Evolutionary conservation across 1,140 invertebrate species (phyloP).

Genomic region (Harpegnathos saltator): DNA sequence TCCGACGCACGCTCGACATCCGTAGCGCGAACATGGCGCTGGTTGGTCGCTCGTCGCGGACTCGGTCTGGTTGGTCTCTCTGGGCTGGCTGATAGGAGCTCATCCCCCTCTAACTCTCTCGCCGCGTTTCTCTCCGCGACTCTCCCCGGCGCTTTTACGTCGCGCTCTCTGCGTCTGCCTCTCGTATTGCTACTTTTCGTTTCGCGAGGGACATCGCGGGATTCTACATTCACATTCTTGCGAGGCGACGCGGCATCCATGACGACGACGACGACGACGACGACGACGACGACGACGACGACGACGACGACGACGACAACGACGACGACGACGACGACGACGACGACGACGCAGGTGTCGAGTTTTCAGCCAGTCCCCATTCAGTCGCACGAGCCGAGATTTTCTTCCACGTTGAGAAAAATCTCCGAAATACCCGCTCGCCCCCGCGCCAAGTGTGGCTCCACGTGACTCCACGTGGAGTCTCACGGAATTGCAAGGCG

Average conservation of each 20-base stretch:
- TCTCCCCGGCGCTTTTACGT: not conserved
- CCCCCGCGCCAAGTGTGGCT: not conserved
- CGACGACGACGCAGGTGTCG: too few species aligned
- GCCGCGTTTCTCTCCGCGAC: conserved; percentile 15
- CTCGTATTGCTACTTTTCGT: not conserved
- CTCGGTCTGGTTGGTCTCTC: conserved; percentile 65
- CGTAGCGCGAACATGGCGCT: conserved; percentile 61
- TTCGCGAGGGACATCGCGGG: too few species aligned
- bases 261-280: too few species aligned
- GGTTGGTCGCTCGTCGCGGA: conserved; percentile 60
- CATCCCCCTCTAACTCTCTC: conserved; percentile 59
- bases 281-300: too few species aligned
- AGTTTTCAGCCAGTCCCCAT: too few species aligned
- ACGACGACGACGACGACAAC: too few species aligned
- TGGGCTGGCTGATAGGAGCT: conserved; percentile 77
- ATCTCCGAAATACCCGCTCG: not conserved
- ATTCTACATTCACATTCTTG: too few species aligned
- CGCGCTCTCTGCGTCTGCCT: not conserved
- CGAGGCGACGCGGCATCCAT: too few species aligned
- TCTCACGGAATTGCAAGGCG: not conserved
- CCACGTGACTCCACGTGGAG: not conserved
- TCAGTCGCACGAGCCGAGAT: too few species aligned
- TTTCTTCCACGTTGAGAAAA: too few species aligned
- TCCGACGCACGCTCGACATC: conserved; percentile 43
- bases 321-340: too few species aligned